These are phyloP conservation scores for Oryctolagus cuniculus DNA, from an alignment of 2,113 vertebrate genomes.

Conservation along the genomic window mOryCun1.1 NC_091439.1:121699501-121700000, in stretches of 20 bases:
- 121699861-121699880: background rate
- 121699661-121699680: fast-evolving
- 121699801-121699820: background rate
- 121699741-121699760: background rate
- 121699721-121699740: background rate
- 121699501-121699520: background rate
- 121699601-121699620: background rate
- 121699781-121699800: background rate
- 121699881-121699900: background rate
- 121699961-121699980: no score
- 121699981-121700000: background rate
- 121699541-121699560: background rate
- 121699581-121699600: background rate
- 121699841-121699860: background rate
- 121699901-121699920: background rate
- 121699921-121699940: background rate
- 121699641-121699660: background rate
- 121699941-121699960: background rate
- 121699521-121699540: background rate
- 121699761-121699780: background rate
- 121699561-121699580: background rate
- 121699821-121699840: background rate
- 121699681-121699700: no score
- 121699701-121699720: background rate
- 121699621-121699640: background rate